Evolutionary conservation across 2,888 invertebrate species (phyloP).

Genomic region (Monopis laevigella): DNA sequence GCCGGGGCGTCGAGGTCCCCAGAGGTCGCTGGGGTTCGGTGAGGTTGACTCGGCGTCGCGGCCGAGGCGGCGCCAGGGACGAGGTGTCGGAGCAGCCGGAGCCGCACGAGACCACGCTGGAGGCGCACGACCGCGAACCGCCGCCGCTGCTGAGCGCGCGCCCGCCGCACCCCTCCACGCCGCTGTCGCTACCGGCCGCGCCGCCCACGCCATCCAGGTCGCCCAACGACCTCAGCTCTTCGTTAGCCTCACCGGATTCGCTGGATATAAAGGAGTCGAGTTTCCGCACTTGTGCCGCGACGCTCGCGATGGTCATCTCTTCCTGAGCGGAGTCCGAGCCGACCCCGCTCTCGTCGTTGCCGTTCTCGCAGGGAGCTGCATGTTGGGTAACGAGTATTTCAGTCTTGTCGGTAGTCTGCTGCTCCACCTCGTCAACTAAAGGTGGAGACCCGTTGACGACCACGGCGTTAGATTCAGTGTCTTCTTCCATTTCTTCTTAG

Average conservation of each 20-base stretch:
- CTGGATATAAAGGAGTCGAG: constrained; percentile 32
- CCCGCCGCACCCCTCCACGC: constrained; percentile 76
- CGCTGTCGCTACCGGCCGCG: constrained; percentile 82
- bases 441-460: constrained; percentile 3
- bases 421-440: constrained; percentile 25
- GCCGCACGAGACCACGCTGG: constrained; percentile 80
- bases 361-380: constrained; percentile 27
- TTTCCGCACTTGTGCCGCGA: constrained; percentile 21
- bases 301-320: constrained; percentile 27
- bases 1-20: constrained; percentile 60
- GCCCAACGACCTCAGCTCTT: constrained; percentile 49
- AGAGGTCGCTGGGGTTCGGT: constrained; percentile 63
- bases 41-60: constrained; percentile 67
- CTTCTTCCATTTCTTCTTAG: constrained; percentile 47
- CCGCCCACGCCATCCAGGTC: constrained; percentile 51
- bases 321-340: constrained; percentile 30
- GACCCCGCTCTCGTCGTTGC: constrained; percentile 37
- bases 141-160: constrained; percentile 75
- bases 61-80: constrained; percentile 62
- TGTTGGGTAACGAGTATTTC: constrained; percentile 26
- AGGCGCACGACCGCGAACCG: constrained; percentile 77
- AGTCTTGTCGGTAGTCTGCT: constrained; percentile 22
- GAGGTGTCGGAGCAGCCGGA: constrained; percentile 85
- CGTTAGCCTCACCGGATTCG: constrained; percentile 43
- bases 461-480: constrained; percentile 20